Evolutionary conservation across 2,888 invertebrate genomes (phyloP), one percentile per base, ranked within the genome.

Genomic region (Tachystola acroxantha): DNA sequence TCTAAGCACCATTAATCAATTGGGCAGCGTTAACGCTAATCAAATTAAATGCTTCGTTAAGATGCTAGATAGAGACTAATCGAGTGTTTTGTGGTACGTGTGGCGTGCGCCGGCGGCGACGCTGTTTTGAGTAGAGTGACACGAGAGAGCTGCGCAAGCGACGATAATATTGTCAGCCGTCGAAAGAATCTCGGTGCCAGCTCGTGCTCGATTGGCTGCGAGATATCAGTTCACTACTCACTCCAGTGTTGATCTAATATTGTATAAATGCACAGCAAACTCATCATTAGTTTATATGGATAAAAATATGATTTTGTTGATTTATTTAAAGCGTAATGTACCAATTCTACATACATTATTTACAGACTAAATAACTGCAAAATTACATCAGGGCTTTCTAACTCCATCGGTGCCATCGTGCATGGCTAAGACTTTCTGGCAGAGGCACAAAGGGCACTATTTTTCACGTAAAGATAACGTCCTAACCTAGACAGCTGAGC

Each of bases 391-490:
- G 11, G n/a, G 19, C 27, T 34, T 40, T 40, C 36, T 40, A 36
- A 32, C 25, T 32, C 32, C 16, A n/a, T 7, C 19, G 11, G 34
- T 11, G 40, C 33, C 48, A 46, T 46, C 48, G 57, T 51, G 52
- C 52, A 53, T 49, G 41, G 45, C 47, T 39, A 27, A 38, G 43
- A 54, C 57, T 52, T 57, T 60, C 58, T 54, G 55, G 55, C 52
- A 54, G 52, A 51, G 39, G 46, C 45, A 79, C 74, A 85, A 84
- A 80, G 72, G 71, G 56, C 52, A 69, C 73, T 53, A 85, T 85
- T 84, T 80, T 78, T 84, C 84, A 84, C 61, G 41, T 30, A 30
- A 53, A 63, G 82, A 84, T 85, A 84, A 77, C 66, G 78, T 79
- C 74, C 59, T 39, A 50, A 49, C 37, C 45, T 46, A 56, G 81